These are phyloP conservation scores for Colletes collaris DNA, from an alignment of 2,888 invertebrate genomes.

Conservation along the genomic window DNA sequence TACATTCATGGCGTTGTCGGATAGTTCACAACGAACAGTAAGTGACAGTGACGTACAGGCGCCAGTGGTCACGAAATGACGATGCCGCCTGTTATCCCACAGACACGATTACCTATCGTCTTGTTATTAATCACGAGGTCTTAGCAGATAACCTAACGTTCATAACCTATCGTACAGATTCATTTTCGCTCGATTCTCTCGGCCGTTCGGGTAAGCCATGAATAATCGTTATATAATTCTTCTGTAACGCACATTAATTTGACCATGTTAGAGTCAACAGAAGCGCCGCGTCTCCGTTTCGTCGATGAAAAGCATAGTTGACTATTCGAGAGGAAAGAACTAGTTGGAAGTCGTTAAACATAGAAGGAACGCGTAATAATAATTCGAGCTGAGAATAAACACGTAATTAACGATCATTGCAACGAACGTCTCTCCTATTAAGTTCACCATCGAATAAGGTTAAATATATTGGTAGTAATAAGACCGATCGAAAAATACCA, in stretches of 20 bases:
- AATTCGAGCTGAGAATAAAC: neutral
- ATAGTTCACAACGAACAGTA: constrained; percentile 42
- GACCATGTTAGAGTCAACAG: neutral
- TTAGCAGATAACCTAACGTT: constrained; percentile 75
- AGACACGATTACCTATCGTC: constrained; percentile 73
- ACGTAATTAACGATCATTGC: neutral
- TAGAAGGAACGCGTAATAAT: neutral
- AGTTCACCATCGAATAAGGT: neutral
- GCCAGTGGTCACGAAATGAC: constrained; percentile 49
- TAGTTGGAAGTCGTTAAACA: neutral
- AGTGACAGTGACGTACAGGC: constrained; percentile 47
- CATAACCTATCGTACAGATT: constrained; percentile 62
- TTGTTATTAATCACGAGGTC: constrained; percentile 77
- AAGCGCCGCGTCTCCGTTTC: neutral
- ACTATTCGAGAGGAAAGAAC: neutral
- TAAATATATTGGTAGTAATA: neutral
- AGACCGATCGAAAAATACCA: neutral
- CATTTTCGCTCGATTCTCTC: constrained; percentile 40
- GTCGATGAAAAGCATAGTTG: neutral
- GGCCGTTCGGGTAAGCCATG: constrained; percentile 32
- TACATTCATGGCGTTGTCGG: constrained; percentile 36
- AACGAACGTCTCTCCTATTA: neutral
- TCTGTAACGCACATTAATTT: constrained; percentile 43
- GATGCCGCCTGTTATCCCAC: constrained; percentile 61
- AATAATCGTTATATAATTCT: constrained; percentile 63